Evolutionary conservation across 1,140 invertebrate species (phyloP).

Genomic region (Drosophila subobscura): DNA sequence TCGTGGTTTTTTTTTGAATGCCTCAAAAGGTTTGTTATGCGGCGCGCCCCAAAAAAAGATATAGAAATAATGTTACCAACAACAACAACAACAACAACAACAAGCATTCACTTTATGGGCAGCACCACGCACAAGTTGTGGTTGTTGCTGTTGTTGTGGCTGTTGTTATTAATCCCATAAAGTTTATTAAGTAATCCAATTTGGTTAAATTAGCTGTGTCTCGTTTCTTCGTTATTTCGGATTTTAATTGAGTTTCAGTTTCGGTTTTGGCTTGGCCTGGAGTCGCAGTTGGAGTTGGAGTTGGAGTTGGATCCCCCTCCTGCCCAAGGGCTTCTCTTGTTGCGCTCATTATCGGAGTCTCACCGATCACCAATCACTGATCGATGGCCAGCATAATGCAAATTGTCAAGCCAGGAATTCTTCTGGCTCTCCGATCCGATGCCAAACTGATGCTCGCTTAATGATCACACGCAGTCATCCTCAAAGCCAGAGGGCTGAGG

Average conservation of each 20-base stretch:
- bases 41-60: constrained; percentile 66
- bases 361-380: constrained; percentile 59
- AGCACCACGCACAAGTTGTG: constrained; percentile 51
- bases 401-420: constrained; percentile 64
- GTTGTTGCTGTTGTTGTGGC: constrained; percentile 30
- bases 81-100: constrained; percentile 62
- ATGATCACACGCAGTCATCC: constrained; percentile 36
- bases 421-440: constrained; percentile 3
- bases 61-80: constrained; percentile 53
- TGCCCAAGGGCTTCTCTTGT: constrained; percentile 7
- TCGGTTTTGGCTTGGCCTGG: constrained; percentile 5
- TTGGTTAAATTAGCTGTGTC: constrained; percentile 81
- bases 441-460: constrained; percentile 12
- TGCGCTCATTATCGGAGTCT: constrained; percentile 41
- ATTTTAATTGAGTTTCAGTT: constrained; percentile 73
- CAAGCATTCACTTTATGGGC: constrained; percentile 72
- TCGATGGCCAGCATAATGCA: constrained; percentile 72
- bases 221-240: constrained; percentile 15
- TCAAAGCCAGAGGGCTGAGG: background rate
- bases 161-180: constrained; percentile 79
- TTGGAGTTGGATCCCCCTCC: background rate
- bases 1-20: constrained; percentile 54
- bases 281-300: too few species aligned
- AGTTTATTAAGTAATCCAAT: constrained; percentile 83
- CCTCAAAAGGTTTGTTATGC: constrained; percentile 75